These are phyloP conservation scores for Otolemur garnettii DNA, from an alignment of 2,113 vertebrate genomes.

Conservation along the genomic window DNA sequence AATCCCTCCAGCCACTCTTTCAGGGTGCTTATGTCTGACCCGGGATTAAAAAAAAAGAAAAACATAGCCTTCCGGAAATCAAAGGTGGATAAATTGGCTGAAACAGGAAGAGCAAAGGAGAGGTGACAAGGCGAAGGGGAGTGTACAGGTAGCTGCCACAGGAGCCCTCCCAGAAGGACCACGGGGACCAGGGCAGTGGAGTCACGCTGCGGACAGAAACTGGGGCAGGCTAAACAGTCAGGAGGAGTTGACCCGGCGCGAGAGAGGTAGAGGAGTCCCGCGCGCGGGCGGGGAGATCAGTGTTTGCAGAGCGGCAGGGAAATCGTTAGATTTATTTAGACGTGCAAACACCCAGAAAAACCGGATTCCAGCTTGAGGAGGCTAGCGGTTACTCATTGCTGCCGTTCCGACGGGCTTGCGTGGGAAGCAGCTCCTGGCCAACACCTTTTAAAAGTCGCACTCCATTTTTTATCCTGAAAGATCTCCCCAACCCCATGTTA, in stretches of 20 bases:
- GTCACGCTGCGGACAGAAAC: not conserved
- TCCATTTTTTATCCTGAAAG: constrained; percentile 47
- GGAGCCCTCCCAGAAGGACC: not conserved
- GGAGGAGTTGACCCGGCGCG: not conserved
- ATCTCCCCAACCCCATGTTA: not conserved
- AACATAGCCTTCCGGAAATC: not conserved
- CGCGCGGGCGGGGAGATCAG: not conserved
- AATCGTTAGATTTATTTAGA: constrained; percentile 79
- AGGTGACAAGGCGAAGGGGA: not conserved
- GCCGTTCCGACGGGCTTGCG: constrained; percentile 39
- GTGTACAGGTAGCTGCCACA: not conserved
- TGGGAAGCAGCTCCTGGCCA: constrained; percentile 56
- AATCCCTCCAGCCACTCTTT: not conserved
- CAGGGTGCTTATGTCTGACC: not conserved
- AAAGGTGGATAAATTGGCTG: not conserved
- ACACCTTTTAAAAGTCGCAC: constrained; percentile 9
- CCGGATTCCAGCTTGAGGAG: constrained; percentile 68
- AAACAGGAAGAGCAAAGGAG: not conserved
- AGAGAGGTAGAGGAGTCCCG: not conserved
- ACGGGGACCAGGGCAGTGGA: not conserved
- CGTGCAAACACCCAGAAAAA: constrained; percentile 78
- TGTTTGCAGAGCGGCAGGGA: constrained; percentile 77
- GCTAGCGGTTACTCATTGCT: constrained; percentile 4
- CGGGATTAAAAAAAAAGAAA: not conserved
- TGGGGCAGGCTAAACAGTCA: not conserved